Percentiles rank a stretch among this genome's conserved stretches.
Conservation (phyloP, 2,797 vertebrate species). For the Triplophysa bombifrons region DNA sequence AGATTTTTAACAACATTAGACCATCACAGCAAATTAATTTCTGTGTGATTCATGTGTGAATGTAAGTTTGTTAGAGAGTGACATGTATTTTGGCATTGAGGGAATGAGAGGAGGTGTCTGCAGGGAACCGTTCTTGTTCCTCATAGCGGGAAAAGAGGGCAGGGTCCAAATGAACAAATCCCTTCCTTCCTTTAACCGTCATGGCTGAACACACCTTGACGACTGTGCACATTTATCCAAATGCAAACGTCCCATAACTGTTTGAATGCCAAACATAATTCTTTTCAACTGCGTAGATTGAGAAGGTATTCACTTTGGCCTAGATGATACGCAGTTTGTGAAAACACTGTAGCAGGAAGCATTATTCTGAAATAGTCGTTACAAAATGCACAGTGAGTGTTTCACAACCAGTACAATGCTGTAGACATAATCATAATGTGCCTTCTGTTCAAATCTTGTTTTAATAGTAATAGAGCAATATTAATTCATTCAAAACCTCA, state of each 20-base stretch:
- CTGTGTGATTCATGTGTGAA: not conserved
- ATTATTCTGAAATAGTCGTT: not conserved
- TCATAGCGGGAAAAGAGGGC: not conserved
- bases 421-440: not conserved
- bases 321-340: not conserved
- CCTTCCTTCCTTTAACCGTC: conserved; percentile 26
- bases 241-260: conserved; percentile 54
- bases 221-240: conserved; percentile 51
- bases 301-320: conserved; percentile 1
- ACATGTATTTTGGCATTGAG: not conserved
- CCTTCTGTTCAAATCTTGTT: not conserved
- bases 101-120: not conserved
- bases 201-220: conserved; percentile 54
- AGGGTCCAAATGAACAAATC: not conserved
- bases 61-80: not conserved
- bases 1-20: not conserved
- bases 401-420: not conserved
- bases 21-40: not conserved
- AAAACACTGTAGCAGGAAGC: not conserved
- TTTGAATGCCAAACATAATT: not conserved
- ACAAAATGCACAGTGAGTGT: not conserved
- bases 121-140: not conserved
- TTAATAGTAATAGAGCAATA: not conserved
- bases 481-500: not conserved
- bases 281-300: not conserved